Percentiles rank a stretch among this genome's conserved stretches.
Evolutionary conservation across 2,797 vertebrate species (phyloP).

Genomic region (Chaetophractus vellerosus): DNA sequence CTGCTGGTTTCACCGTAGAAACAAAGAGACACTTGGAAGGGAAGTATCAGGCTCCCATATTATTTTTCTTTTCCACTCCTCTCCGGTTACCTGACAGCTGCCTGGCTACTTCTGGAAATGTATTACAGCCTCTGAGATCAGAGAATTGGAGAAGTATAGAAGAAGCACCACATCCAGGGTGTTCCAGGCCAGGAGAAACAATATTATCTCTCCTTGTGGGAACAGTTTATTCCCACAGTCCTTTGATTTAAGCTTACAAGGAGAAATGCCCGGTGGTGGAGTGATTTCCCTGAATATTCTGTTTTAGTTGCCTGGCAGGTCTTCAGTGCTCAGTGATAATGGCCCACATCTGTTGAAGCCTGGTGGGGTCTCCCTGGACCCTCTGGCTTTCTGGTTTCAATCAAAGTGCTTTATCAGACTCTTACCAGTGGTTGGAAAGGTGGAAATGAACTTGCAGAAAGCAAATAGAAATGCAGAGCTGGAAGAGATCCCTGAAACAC

Average conservation of each 20-base stretch:
- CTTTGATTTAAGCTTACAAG: constrained; percentile 66
- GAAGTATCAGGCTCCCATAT: neutral
- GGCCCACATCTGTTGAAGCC: constrained; percentile 68
- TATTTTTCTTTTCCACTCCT: neutral
- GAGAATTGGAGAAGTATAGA: neutral
- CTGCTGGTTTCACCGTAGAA: neutral
- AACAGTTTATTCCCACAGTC: constrained; percentile 44
- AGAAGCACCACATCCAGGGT: neutral
- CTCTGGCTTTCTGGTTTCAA: constrained; percentile 71
- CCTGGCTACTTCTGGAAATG: constrained; percentile 36
- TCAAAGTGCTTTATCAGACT: constrained; percentile 71
- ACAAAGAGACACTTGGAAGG: neutral
- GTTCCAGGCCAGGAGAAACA: constrained; percentile 33
- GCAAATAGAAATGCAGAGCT: constrained; percentile 44
- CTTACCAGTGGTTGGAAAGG: constrained; percentile 58
- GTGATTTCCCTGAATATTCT: constrained; percentile 33
- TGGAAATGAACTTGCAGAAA: constrained; percentile 45
- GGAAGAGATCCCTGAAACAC: neutral
- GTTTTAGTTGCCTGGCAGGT: constrained; percentile 19
- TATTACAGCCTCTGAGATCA: neutral
- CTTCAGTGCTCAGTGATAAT: constrained; percentile 55
- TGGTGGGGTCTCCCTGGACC: constrained; percentile 49
- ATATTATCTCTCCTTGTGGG: constrained; percentile 31
- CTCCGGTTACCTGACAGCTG: constrained; percentile 40
- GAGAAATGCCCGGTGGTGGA: constrained; percentile 52